These are phyloP conservation scores for Sebastes hubbsi DNA, from an alignment of 2,797 vertebrate species.

Conservation along the genomic window DNA sequence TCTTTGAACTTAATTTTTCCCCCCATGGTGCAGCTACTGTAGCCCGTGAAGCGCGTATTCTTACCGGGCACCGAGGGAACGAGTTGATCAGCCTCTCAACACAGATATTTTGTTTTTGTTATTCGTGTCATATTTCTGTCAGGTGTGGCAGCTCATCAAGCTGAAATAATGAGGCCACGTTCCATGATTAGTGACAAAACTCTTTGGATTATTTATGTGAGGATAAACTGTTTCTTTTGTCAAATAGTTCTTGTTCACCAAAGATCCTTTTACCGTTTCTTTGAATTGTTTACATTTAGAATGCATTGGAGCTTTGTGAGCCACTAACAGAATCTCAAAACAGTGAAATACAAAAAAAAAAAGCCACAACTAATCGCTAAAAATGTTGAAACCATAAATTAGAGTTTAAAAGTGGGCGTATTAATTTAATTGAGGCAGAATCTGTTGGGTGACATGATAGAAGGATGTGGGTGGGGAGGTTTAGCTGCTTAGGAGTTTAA, in stretches of 20 bases:
- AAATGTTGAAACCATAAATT: slow-evolving; percentile 32
- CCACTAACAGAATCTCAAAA: background rate
- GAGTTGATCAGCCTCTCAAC: slow-evolving; percentile 64
- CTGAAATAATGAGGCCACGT: slow-evolving; percentile 83
- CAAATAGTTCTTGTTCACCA: slow-evolving; percentile 18
- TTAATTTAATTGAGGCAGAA: slow-evolving; percentile 63
- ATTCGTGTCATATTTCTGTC: slow-evolving; percentile 77
- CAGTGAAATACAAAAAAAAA: background rate
- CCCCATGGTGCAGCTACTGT: slow-evolving; percentile 52
- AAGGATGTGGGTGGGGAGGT: slow-evolving; percentile 55
- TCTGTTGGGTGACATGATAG: slow-evolving; percentile 58
- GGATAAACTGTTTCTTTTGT: slow-evolving; percentile 52
- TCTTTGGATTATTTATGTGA: slow-evolving; percentile 71
- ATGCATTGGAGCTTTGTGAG: background rate
- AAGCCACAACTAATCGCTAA: background rate
- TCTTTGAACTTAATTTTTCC: slow-evolving; percentile 77
- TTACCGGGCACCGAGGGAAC: slow-evolving; percentile 67
- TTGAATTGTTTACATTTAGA: slow-evolving; percentile 20
- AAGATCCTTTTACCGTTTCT: slow-evolving; percentile 3
- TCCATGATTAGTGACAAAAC: slow-evolving; percentile 62
- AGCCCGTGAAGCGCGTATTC: slow-evolving; percentile 60
- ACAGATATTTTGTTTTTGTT: slow-evolving; percentile 74
- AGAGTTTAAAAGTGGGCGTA: slow-evolving; percentile 52
- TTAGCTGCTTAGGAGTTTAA: slow-evolving; percentile 59
- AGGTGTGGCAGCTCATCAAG: slow-evolving; percentile 81